Base-by-base conservation (phyloP, 2,797 vertebrate species). In the Sus cebifrons region DNA sequence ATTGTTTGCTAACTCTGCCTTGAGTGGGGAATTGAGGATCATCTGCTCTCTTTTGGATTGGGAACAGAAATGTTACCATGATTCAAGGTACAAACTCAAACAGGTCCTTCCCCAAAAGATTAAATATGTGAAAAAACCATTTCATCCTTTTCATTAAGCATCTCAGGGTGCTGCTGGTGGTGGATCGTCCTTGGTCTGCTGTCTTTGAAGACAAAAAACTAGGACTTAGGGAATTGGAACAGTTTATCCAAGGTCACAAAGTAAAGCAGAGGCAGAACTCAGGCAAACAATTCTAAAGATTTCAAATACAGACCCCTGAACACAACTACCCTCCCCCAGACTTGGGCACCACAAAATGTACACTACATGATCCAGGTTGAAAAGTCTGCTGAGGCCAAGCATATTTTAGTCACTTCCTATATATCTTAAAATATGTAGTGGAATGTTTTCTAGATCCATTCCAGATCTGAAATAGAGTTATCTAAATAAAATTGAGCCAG, bases 371-470 rank as follows among this genome's bases (percentile, higher is more conserved):
- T 83, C 36, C 44, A 62, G 73, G 25, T 52, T 54, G 23, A 87
- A 91, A 94, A 58, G n/a, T 14, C 36, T 52, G 25, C 65, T 75
- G 54, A 60, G 40, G 60, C 65, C 9, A 0, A 87, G 36, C 21
- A 3, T 78, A 89, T 58, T 91, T 93, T 44, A 52, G 68, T 75
- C 62, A 27, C n/a, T 77, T 56, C 56, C n/a, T 73, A 27, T 21
- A 29, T 79, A 68, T 81, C 58, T 87, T 75, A 91, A 86, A 82
- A 71, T 90, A 82, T 0, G 11, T 40, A 44, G 23, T 67, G 70
- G 78, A 86, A 84, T 95, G 36, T 91, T 95, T 96, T 89, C 94
- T 95, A 54, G 60, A 73, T 58, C 60, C 17, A 91, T 25, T 86
- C 62, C 14, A 78, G 68, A 89, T 71, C 36, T n/a, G 36, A 96